Conservation (phyloP, 2,797 vertebrate genomes). For the Coranthus polyacanthus region DNA sequence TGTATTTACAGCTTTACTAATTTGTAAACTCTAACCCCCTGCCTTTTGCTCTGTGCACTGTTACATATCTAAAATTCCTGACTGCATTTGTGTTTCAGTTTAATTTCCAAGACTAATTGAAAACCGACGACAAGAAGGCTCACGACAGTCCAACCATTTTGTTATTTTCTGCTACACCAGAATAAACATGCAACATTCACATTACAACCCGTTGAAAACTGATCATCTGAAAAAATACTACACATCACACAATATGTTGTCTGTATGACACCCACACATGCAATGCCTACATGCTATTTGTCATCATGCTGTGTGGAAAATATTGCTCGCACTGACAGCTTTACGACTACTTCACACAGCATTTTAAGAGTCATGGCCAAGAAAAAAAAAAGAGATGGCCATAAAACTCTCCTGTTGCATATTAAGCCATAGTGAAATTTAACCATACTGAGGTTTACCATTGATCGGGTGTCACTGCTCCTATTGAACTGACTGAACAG, state of each 20-base stretch:
- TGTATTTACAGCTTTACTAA: no score
- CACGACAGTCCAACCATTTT: constrained; percentile 1
- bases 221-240: constrained; percentile 40
- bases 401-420: constrained; percentile 72
- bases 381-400: constrained; percentile 61
- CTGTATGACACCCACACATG: constrained; percentile 63
- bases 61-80: constrained; percentile 16
- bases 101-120: constrained; percentile 15
- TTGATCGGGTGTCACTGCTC: constrained; percentile 47
- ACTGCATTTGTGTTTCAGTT: constrained; percentile 3
- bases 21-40: neutral
- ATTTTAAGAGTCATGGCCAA: constrained; percentile 62
- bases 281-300: constrained; percentile 65
- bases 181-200: constrained; percentile 37
- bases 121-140: constrained; percentile 2
- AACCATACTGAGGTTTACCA: constrained; percentile 68
- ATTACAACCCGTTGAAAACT: constrained; percentile 25
- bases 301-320: constrained; percentile 72
- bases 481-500: constrained; percentile 33
- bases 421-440: constrained; percentile 61
- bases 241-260: constrained; percentile 48
- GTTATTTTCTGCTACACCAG: constrained; percentile 11
- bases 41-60: constrained; percentile 7
- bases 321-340: constrained; percentile 72
- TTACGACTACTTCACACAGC: constrained; percentile 74